Percentiles rank a stretch among this genome's conserved stretches.
Evolutionary conservation across 2,797 vertebrate species (phyloP).

Genomic region (Falco peregrinus): DNA sequence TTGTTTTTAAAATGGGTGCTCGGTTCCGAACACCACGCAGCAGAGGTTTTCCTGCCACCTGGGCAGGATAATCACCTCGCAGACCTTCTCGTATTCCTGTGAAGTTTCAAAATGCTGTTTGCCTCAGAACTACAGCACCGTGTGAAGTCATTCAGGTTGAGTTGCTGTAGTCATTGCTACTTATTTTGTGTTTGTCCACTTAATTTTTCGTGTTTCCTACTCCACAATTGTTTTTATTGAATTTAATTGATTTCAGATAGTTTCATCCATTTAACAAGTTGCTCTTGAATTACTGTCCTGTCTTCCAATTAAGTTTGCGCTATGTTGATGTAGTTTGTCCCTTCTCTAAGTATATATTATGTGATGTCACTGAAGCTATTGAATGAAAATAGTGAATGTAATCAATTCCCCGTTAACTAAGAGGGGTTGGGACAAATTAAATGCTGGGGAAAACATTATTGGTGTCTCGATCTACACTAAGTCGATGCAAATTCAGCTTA

Average conservation of each 20-base stretch:
- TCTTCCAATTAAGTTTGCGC: background rate
- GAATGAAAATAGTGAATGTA: background rate
- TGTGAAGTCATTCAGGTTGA: background rate
- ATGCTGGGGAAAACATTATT: background rate
- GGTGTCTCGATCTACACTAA: background rate
- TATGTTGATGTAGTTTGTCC: background rate
- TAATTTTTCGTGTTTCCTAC: background rate
- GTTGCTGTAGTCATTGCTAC: background rate
- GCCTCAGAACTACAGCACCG: background rate
- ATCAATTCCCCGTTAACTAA: background rate
- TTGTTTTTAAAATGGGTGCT: background rate
- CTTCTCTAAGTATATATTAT: background rate
- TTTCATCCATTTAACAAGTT: background rate
- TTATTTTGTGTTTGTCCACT: background rate
- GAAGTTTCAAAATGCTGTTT: background rate
- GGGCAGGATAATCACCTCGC: background rate
- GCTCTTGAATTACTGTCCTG: background rate
- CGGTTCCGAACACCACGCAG: background rate
- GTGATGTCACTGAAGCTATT: background rate
- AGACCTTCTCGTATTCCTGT: background rate
- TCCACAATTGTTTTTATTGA: slow-evolving; percentile 17
- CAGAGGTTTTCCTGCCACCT: background rate
- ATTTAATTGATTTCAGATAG: slow-evolving; percentile 39
- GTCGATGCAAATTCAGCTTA: background rate
- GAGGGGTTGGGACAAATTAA: background rate